Evolutionary conservation across 2,888 invertebrate species (phyloP).

Genomic region (Diachrysia chrysitis): DNA sequence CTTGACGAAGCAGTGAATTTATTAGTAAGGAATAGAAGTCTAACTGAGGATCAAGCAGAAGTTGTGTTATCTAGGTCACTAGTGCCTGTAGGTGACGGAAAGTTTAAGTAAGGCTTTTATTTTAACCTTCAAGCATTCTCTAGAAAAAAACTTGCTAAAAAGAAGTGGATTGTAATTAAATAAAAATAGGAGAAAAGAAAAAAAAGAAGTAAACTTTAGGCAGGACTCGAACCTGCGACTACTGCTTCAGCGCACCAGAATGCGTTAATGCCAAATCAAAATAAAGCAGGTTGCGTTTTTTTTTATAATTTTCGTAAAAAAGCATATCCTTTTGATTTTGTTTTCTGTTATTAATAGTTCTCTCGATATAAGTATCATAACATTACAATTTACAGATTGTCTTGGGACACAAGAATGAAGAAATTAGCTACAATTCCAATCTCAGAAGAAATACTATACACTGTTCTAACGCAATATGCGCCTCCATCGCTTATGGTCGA

Average conservation of each 20-base stretch:
- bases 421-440: conserved; percentile 59
- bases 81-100: conserved; percentile 75
- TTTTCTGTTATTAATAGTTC: no score
- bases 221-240: no score
- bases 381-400: conserved; percentile 61
- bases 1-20: conserved; percentile 79
- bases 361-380: no score
- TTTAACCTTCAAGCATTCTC: neutral
- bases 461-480: conserved; percentile 60
- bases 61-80: conserved; percentile 83
- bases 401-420: conserved; percentile 75
- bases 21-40: conserved; percentile 74
- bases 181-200: no score
- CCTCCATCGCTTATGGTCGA: conserved; percentile 69
- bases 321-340: no score
- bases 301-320: no score
- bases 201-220: no score
- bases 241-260: no score
- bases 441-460: conserved; percentile 66
- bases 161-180: no score
- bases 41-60: conserved; percentile 84
- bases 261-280: no score
- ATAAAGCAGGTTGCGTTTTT: neutral
- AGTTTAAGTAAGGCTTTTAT: conserved; percentile 72
- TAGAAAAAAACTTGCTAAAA: no score